phyloP scores from a whole-genome alignment of 2,888 invertebrate species.

The Eupeodes luniger region DNA sequence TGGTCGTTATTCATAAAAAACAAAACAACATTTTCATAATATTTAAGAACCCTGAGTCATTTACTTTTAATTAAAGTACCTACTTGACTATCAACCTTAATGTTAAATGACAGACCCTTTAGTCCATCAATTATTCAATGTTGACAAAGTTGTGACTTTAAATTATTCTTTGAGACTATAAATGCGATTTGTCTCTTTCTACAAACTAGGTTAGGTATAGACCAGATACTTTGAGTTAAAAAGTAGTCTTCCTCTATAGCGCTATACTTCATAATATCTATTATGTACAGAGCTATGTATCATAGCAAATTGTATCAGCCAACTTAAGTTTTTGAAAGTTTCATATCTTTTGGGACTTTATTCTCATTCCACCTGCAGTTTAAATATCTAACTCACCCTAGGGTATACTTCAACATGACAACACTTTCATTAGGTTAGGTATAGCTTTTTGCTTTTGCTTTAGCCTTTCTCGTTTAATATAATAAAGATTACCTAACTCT shows the following conservation, averaged over 20 bases:
- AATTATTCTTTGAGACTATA: constrained; percentile 1
- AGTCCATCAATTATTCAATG: constrained; percentile 28
- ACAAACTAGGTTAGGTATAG: constrained; percentile 7
- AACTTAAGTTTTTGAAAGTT: constrained; percentile 12
- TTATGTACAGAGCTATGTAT: too few relatives aligned
- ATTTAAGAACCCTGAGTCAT: neutral
- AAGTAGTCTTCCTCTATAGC: neutral
- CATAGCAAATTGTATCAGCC: constrained; percentile 3
- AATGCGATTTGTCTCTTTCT: constrained; percentile 10
- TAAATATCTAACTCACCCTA: neutral
- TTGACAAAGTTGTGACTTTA: constrained; percentile 22
- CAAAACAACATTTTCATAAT: too few relatives aligned
- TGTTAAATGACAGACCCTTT: neutral
- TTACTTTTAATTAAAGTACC: constrained; percentile 6
- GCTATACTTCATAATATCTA: neutral
- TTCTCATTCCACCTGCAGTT: neutral
- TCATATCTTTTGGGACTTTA: neutral
- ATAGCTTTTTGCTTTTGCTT: neutral
- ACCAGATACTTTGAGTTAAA: constrained; percentile 9
- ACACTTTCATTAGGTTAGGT: constrained; percentile 6
- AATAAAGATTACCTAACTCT: neutral
- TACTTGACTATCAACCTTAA: constrained; percentile 13
- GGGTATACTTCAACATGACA: constrained; percentile 6
- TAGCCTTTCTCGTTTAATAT: constrained; percentile 15
- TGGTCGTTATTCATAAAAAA: too few relatives aligned